These are phyloP conservation scores for Saturnia japonica DNA, from an alignment of 2,888 invertebrate genomes.

Conservation along the genomic window DNA sequence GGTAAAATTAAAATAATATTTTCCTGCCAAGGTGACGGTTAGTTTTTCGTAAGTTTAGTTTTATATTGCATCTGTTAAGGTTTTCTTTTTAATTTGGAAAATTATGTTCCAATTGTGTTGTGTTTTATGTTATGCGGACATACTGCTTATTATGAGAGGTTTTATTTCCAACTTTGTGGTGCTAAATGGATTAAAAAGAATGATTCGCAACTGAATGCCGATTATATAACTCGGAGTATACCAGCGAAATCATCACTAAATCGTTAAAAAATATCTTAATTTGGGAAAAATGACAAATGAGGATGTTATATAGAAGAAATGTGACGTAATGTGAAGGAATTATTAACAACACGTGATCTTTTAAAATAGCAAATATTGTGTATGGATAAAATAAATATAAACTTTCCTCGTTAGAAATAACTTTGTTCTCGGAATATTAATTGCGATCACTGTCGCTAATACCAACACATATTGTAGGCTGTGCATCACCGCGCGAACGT, in stretches of 20 bases:
- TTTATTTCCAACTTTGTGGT: background rate
- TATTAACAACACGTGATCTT: background rate
- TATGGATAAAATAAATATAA: background rate
- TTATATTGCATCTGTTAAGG: background rate
- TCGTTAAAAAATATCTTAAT: no score
- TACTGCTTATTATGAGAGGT: background rate
- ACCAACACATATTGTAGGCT: background rate
- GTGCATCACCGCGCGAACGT: background rate
- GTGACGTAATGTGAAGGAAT: background rate
- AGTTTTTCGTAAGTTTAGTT: background rate
- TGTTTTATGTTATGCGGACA: background rate
- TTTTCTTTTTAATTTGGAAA: background rate
- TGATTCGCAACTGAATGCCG: background rate
- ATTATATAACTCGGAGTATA: background rate
- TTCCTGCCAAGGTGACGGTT: background rate
- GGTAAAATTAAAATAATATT: background rate
- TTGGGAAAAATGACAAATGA: background rate
- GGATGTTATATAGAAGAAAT: background rate
- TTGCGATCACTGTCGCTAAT: background rate
- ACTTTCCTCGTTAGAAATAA: conserved; percentile 8
- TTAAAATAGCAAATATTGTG: background rate
- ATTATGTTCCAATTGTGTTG: background rate
- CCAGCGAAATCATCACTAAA: no score
- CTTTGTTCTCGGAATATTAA: background rate
- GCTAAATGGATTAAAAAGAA: background rate